Evolutionary conservation across 2,113 vertebrate species (phyloP).

Genomic region (Kryptolebias marmoratus): DNA sequence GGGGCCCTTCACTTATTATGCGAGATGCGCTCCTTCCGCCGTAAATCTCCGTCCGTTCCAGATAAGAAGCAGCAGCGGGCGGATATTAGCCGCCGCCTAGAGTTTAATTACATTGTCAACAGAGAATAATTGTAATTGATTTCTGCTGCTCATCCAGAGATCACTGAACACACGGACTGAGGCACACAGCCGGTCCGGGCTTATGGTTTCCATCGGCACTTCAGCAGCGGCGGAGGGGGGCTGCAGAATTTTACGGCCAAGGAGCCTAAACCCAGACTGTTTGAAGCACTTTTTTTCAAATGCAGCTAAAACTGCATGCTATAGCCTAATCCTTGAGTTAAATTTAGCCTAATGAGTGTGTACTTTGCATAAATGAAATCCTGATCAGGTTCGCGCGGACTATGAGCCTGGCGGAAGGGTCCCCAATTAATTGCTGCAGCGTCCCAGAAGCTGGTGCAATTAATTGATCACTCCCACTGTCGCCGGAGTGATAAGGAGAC

Average conservation of each 20-base stretch:
- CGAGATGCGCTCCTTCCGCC: constrained; percentile 55
- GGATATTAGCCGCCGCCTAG: constrained; percentile 75
- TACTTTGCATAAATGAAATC: neutral
- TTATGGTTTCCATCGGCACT: neutral
- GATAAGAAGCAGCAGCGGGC: constrained; percentile 74
- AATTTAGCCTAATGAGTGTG: too few relatives aligned
- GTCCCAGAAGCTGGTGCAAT: constrained; percentile 54
- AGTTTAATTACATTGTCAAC: constrained; percentile 96
- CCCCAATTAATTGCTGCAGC: too few relatives aligned
- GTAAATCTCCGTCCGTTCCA: constrained; percentile 83
- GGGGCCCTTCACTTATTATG: constrained; percentile 22
- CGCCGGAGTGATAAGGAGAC: constrained; percentile 64
- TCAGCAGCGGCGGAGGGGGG: neutral
- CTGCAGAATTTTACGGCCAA: neutral
- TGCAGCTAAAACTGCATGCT: neutral
- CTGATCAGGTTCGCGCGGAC: neutral
- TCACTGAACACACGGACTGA: constrained; percentile 26
- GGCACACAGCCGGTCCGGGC: neutral
- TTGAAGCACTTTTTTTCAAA: neutral
- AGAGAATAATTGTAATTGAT: constrained; percentile 96
- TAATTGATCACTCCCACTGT: constrained; percentile 71
- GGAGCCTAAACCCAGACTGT: neutral
- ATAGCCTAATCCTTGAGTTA: neutral
- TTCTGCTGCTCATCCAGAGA: constrained; percentile 75
- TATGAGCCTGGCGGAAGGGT: neutral